phyloP scores from a whole-genome alignment of 92 coral and sea anemone genomes.

The Zoanthus solanderi region DNA sequence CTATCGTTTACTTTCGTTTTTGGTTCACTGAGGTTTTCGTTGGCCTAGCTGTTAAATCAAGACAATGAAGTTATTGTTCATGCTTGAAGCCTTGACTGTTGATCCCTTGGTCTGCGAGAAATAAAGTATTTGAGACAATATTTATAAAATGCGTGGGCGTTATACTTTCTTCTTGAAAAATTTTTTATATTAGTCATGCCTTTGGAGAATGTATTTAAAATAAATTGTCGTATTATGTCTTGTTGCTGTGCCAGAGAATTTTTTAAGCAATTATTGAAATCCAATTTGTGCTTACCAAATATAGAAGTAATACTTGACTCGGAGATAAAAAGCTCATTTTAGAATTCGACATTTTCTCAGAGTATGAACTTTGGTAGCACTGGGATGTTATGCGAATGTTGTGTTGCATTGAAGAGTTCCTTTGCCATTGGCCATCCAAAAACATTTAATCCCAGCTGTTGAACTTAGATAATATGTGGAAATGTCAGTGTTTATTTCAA shows the following conservation, averaged over 20 bases:
- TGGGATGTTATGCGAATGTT: background rate
- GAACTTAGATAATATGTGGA: too few species aligned
- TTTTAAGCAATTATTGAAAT: background rate
- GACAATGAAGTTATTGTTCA: too few species aligned
- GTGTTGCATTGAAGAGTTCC: background rate
- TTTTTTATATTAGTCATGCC: background rate
- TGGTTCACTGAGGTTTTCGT: too few species aligned
- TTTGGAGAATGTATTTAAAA: background rate
- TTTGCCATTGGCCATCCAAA: background rate
- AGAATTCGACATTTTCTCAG: background rate
- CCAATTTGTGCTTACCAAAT: background rate
- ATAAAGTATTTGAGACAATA: too few species aligned
- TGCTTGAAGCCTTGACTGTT: too few species aligned
- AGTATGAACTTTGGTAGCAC: background rate
- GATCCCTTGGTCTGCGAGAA: too few species aligned
- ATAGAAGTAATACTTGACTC: background rate
- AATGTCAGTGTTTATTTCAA: too few species aligned
- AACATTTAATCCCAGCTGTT: too few species aligned
- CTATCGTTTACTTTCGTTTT: background rate
- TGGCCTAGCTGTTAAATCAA: too few species aligned
- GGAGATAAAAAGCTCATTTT: background rate
- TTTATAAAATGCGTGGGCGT: background rate
- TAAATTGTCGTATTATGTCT: background rate
- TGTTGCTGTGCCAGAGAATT: background rate
- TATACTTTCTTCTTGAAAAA: background rate